Evolutionary conservation across 1,140 invertebrate genomes (phyloP).

Genomic region (Colletes latitarsis): DNA sequence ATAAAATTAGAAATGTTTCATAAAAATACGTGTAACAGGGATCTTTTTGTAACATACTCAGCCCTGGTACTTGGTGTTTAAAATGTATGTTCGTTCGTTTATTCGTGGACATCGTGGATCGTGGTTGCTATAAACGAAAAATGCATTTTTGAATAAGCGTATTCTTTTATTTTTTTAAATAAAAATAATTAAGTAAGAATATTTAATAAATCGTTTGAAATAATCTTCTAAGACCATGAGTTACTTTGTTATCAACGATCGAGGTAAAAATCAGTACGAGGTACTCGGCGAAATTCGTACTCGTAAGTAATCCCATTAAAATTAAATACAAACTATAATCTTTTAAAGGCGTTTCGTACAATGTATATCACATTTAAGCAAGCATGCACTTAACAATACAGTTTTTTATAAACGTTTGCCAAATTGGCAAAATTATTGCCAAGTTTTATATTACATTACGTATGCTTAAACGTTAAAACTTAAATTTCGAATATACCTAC

Average conservation of each 20-base stretch:
- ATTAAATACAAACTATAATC: background rate
- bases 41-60: background rate
- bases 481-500: background rate
- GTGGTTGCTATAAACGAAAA: background rate
- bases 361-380: background rate
- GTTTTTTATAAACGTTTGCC: background rate
- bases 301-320: slow-evolving; percentile 19
- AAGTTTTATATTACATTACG: background rate
- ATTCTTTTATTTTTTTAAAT: background rate
- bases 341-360: background rate
- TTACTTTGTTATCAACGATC: slow-evolving; percentile 44
- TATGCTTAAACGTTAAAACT: background rate
- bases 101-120: background rate
- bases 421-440: background rate
- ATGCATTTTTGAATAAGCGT: background rate
- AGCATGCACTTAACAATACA: background rate
- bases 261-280: slow-evolving; percentile 45
- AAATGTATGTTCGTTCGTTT: background rate
- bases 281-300: slow-evolving; percentile 12
- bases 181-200: background rate
- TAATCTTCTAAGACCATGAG: slow-evolving; percentile 29
- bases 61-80: background rate
- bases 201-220: background rate
- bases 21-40: background rate
- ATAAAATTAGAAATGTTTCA: background rate